phyloP scores from a whole-genome alignment of 2,888 invertebrate species.

The Dryocosmus kuriphilus region DNA sequence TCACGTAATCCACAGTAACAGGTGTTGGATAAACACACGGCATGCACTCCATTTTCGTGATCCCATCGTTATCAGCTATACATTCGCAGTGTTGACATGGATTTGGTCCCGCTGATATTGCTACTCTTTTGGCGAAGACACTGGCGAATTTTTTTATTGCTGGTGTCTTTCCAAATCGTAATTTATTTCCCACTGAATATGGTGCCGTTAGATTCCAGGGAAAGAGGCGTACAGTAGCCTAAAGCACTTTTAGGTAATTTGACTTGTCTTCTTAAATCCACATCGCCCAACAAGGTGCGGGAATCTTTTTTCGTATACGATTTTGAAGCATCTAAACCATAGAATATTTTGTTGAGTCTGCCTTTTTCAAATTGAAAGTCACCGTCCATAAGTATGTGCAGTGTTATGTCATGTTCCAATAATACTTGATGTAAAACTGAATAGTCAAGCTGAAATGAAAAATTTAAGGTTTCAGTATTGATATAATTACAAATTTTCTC shows the following conservation, averaged over 20 bases:
- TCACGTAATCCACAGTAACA: slow-evolving; percentile 78
- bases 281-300: slow-evolving; percentile 84
- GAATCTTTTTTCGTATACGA: slow-evolving; percentile 91
- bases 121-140: slow-evolving; percentile 84
- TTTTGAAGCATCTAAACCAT: slow-evolving; percentile 86
- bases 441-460: slow-evolving; percentile 85
- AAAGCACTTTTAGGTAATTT: slow-evolving; percentile 87
- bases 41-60: slow-evolving; percentile 84
- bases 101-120: slow-evolving; percentile 81
- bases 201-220: slow-evolving; percentile 91
- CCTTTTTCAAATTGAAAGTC: slow-evolving; percentile 88
- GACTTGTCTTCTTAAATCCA: slow-evolving; percentile 85
- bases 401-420: slow-evolving; percentile 87
- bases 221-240: slow-evolving; percentile 89
- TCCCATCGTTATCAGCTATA: slow-evolving; percentile 83
- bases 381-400: slow-evolving; percentile 91
- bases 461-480: slow-evolving; percentile 40
- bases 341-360: slow-evolving; percentile 85
- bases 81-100: slow-evolving; percentile 85
- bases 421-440: slow-evolving; percentile 89
- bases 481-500: background rate
- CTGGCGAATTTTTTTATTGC: slow-evolving; percentile 82
- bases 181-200: slow-evolving; percentile 82
- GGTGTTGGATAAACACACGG: slow-evolving; percentile 81
- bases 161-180: slow-evolving; percentile 80